Percentiles rank a stretch among this genome's conserved stretches.
These are phyloP conservation scores for Yponomeuta sedellus DNA, from an alignment of 2,888 invertebrate genomes.

Conservation along the genomic window DNA sequence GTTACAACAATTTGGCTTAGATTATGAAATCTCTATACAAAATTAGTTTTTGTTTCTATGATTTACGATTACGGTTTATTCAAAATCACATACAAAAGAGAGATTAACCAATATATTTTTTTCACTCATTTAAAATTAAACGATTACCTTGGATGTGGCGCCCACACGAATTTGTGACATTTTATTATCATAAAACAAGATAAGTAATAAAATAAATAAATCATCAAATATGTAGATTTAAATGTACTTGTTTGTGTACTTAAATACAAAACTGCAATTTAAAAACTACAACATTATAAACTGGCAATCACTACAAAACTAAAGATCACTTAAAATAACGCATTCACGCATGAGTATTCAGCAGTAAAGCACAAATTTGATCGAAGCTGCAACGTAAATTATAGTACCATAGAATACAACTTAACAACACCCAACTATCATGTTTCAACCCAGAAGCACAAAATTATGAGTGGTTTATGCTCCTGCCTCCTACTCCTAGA, in stretches of 20 bases:
- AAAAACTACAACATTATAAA: conserved; percentile 36
- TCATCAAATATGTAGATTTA: conserved; percentile 59
- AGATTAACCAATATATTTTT: conserved; percentile 27
- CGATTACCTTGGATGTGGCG: conserved; percentile 13
- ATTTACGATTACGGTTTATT: conserved; percentile 41
- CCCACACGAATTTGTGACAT: conserved; percentile 8
- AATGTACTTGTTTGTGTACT: conserved; percentile 73
- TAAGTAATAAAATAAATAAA: conserved; percentile 32
- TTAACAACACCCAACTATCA: conserved; percentile 38
- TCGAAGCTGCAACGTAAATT: conserved; percentile 72
- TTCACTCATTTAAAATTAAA: conserved; percentile 26
- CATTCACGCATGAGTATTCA: conserved; percentile 75
- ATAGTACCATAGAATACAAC: conserved; percentile 33
- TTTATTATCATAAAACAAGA: conserved; percentile 3
- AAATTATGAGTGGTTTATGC: conserved; percentile 50
- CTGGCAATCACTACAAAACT: conserved; percentile 48
- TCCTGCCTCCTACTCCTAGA: conserved; percentile 27
- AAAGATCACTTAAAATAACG: conserved; percentile 57
- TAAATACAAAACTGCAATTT: conserved; percentile 65
- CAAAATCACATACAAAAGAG: conserved; percentile 46
- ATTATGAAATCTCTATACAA: conserved; percentile 53
- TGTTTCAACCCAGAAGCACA: conserved; percentile 69
- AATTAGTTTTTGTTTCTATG: conserved; percentile 45
- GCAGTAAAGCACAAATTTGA: conserved; percentile 73
- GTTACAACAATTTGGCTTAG: conserved; percentile 71